These are phyloP conservation scores for Oxyura jamaicensis DNA, from an alignment of 2,113 vertebrate species.

Conservation along the genomic window DNA sequence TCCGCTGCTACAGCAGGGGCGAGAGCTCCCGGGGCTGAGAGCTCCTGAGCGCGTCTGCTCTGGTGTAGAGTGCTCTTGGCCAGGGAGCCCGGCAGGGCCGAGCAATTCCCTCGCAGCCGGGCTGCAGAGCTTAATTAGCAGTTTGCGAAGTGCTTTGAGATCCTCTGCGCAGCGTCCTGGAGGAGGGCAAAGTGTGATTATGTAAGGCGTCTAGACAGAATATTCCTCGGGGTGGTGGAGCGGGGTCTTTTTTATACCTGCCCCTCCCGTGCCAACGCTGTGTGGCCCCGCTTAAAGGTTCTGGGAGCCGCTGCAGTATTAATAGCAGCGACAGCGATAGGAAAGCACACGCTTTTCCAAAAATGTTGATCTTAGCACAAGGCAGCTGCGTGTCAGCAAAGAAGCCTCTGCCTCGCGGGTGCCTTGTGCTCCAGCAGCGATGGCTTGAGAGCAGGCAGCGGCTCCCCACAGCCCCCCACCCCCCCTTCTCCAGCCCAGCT, in stretches of 20 bases:
- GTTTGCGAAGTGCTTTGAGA: neutral
- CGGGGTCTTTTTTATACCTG: neutral
- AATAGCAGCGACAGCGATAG: neutral
- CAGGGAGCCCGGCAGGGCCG: neutral
- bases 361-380: slow-evolving; percentile 22
- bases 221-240: neutral
- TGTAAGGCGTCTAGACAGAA: neutral
- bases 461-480: neutral
- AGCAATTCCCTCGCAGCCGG: neutral
- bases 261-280: neutral
- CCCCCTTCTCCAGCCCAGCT: neutral
- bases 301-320: slow-evolving; percentile 44
- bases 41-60: neutral
- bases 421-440: neutral
- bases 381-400: neutral
- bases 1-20: fast-evolving
- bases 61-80: neutral
- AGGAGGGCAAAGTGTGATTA: slow-evolving; percentile 37
- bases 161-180: neutral
- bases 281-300: neutral
- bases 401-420: neutral
- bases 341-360: neutral
- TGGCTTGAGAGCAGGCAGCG: neutral
- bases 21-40: neutral
- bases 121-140: neutral